Base-by-base conservation (phyloP, 2,888 invertebrate species). In the Synergus laeviventris region DNA sequence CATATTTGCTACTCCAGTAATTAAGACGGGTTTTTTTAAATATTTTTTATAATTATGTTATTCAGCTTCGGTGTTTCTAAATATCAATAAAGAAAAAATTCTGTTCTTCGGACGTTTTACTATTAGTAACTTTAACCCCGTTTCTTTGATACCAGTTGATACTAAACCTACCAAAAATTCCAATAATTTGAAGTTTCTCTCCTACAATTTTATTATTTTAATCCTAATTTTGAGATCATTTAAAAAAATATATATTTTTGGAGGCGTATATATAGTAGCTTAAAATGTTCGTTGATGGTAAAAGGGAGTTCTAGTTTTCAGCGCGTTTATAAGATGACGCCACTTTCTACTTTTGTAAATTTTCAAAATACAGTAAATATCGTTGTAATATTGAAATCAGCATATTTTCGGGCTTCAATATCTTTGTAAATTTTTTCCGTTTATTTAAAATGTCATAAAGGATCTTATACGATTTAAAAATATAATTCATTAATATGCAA, bases 281-380 rank as follows among this genome's bases (percentile, higher is more conserved):
- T 42, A 4, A 21, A 56, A 56, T 56, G 1, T 18, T 21, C 18
- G 21, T 14, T 60, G 24, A 31, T 31, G 31, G 16, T 9, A 60
- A 31, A 60, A 60, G 5, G 31, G 14, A 60, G 24, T 36, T n/a
- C 3, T 31, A 61, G 36, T 61, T n/a, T 16, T 36, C 16, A 8
- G 4, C 9, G n/a, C 8, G 7, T n/a, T 31, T 16, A 16, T 36
- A n/a, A 61, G 61, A 61, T 61, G 36, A 5, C 36, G 36, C 31
- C 61, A 61, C 61, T 61, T 61, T 31, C 7, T n/a, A 16, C 16
- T 61, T 61, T 56, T 21, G 18, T 56, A n/a, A 56, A 18, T 24
- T 18, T 31, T 31, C 2, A 31, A 31, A 31, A 31, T 31, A 31
- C 31, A 3, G 2, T 31, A 31, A 4, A 5, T 31, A 31, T 31